phyloP scores from a whole-genome alignment of 2,113 vertebrate species.

The Cepphus grylle region DNA sequence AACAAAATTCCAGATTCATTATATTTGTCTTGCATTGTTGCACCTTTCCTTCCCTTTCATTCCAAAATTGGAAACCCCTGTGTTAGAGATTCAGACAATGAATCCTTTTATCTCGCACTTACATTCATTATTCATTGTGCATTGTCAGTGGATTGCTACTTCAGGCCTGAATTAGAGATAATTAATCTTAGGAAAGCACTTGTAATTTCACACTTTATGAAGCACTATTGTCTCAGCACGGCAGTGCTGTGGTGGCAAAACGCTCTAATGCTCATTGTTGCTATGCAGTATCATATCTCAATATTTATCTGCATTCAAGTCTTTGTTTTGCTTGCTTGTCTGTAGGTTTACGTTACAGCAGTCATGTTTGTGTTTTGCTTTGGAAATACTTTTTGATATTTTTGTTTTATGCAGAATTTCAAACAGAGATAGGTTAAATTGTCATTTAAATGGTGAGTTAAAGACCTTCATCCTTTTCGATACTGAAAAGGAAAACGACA shows the following conservation, averaged over 20 bases:
- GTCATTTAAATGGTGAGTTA: background rate
- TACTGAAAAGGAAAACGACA: background rate
- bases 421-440: background rate
- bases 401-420: background rate
- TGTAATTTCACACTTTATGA: constrained; percentile 51
- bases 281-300: background rate
- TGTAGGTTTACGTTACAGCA: background rate
- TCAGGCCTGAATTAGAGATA: constrained; percentile 61
- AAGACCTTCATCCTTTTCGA: background rate
- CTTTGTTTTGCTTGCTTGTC: background rate
- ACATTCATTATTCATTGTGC: constrained; percentile 63
- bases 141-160: constrained; percentile 56
- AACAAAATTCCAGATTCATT: background rate
- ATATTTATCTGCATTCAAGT: background rate
- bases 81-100: constrained; percentile 31
- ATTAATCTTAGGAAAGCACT: constrained; percentile 60
- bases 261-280: background rate
- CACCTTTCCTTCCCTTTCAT: background rate
- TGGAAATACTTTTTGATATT: background rate
- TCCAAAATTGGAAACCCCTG: background rate
- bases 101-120: constrained; percentile 50
- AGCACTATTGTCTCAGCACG: background rate
- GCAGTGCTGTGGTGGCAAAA: background rate
- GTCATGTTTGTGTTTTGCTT: background rate
- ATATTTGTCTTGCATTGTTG: background rate